Evolutionary conservation across 2,797 vertebrate genomes (phyloP).

Genomic region (Lerista edwardsae): DNA sequence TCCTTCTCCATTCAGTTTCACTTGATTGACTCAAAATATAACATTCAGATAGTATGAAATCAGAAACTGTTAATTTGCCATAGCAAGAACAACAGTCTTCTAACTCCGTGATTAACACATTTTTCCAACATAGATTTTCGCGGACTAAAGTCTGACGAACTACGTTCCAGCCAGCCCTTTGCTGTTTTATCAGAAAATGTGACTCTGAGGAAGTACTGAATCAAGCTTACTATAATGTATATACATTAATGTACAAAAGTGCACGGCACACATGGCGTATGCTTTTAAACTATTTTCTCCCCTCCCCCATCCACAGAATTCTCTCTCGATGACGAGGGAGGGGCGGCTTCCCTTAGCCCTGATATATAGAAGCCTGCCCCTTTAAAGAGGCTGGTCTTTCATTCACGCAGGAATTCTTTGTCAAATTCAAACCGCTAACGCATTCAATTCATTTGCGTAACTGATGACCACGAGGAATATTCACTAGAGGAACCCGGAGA

Average conservation of each 20-base stretch:
- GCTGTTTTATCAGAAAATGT: background rate
- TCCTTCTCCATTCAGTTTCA: background rate
- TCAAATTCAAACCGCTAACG: constrained; percentile 22
- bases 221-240: no score
- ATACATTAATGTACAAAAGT: background rate
- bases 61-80: no score
- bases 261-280: background rate
- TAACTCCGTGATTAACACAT: no score
- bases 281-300: background rate
- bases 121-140: no score
- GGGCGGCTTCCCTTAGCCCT: no score
- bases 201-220: background rate
- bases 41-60: no score
- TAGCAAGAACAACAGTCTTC: no score
- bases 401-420: background rate
- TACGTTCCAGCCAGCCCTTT: no score
- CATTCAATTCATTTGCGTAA: background rate
- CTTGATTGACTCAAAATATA: no score
- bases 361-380: background rate
- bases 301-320: background rate
- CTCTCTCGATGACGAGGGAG: background rate
- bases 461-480: no score
- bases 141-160: no score
- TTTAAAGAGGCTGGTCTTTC: constrained; percentile 7
- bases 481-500: fast-evolving